Percentiles rank a stretch among this genome's conserved stretches.
phyloP scores from a whole-genome alignment of 1,140 invertebrate species.

The Aphis craccivora region DNA sequence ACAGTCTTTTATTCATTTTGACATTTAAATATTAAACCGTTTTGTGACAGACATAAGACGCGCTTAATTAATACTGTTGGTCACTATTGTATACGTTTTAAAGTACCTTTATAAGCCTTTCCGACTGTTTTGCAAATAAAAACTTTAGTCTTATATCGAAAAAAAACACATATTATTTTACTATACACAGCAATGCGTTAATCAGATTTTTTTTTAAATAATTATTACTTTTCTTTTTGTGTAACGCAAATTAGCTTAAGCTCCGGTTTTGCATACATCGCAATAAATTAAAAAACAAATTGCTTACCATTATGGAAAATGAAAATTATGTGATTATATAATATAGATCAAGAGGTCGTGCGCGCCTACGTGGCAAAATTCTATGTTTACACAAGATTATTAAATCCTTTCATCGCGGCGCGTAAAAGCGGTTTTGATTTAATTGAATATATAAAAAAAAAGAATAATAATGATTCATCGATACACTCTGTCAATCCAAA shows the following conservation, averaged over 20 bases:
- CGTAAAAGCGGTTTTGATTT: neutral
- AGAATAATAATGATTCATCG: neutral
- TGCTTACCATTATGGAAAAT: neutral
- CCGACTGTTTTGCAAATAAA: neutral
- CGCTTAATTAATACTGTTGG: neutral
- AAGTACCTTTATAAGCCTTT: neutral
- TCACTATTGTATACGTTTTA: neutral
- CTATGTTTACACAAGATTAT: neutral
- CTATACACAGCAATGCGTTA: neutral
- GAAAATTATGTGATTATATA: neutral
- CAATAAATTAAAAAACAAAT: conserved; percentile 3
- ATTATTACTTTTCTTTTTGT: neutral
- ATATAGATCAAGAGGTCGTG: neutral
- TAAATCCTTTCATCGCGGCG: neutral
- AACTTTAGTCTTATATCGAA: neutral
- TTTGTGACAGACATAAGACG: neutral
- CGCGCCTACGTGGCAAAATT: neutral
- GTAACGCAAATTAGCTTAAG: neutral
- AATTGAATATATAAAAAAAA: neutral
- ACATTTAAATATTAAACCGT: neutral
- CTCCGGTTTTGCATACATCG: neutral
- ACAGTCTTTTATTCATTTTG: neutral
- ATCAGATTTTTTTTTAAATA: neutral
- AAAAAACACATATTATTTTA: neutral
- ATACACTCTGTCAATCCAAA: neutral